Evolutionary conservation across 30 jellyfish, hydroid and myxozoan genomes (phyloP).

Genomic region (Aurelia aurita complex sp. Pacific): DNA sequence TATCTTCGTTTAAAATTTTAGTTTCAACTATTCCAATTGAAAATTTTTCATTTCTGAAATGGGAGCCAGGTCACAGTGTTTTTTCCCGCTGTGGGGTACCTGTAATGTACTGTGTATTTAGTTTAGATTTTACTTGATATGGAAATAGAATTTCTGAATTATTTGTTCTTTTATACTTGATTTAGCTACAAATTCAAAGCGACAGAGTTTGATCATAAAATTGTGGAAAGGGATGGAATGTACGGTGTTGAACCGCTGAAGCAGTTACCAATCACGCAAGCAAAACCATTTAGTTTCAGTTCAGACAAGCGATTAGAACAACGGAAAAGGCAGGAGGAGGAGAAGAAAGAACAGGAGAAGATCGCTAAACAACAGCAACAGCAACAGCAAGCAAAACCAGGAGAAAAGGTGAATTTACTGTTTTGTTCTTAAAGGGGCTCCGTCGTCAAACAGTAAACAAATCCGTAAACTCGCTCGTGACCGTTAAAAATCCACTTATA

Average conservation of each 20-base stretch:
- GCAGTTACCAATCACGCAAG: constrained; percentile 58
- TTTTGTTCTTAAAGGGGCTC: too few species aligned
- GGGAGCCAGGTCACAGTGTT: too few species aligned
- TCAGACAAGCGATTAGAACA: constrained; percentile 71
- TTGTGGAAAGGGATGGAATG: constrained; percentile 70
- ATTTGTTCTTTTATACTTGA: neutral
- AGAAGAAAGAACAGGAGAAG: constrained; percentile 18
- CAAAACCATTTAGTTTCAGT: constrained; percentile 80
- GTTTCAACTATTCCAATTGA: too few species aligned
- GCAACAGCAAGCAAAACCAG: constrained; percentile 9
- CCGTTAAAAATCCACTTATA: too few species aligned
- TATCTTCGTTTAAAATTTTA: too few species aligned
- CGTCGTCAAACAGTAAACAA: too few species aligned
- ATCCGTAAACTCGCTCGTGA: too few species aligned
- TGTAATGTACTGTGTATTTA: neutral
- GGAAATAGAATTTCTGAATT: neutral
- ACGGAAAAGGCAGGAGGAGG: constrained; percentile 65
- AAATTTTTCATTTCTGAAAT: too few species aligned
- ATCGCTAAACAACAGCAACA: constrained; percentile 4
- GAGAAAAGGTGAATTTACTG: constrained; percentile 6
- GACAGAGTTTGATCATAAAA: constrained; percentile 72
- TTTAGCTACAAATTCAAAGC: constrained; percentile 84
- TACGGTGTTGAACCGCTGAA: constrained; percentile 67
- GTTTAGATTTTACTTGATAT: neutral
- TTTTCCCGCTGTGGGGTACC: too few species aligned